Evolutionary conservation across 1,140 invertebrate species (phyloP), one percentile per base, ranked within the genome.

Genomic region (Ylistrum balloti): DNA sequence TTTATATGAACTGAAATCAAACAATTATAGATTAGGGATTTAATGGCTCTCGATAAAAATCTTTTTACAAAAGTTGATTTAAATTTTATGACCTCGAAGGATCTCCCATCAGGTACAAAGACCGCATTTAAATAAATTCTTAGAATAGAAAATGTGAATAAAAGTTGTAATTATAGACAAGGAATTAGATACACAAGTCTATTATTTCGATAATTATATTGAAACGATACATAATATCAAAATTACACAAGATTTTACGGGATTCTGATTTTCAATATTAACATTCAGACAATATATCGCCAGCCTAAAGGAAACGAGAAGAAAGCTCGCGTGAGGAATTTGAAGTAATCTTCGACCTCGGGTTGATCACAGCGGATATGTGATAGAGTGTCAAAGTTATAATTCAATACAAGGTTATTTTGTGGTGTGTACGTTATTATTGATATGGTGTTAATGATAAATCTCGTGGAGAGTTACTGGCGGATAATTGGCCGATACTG

Each of bases 181-280:
- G n/a, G n/a, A n/a, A n/a, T n/a, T n/a, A n/a, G n/a, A n/a, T n/a
- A n/a, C n/a, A n/a, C n/a, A n/a, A n/a, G n/a, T n/a, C n/a, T n/a
- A n/a, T n/a, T n/a, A n/a, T 74, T 74, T 28, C 1, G 22, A 11
- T 74, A 74, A 74, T n/a, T 28, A 28, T 28, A 74, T 28, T n/a
- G 56, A 74, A 74, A 5, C 28, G 20, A 74, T 74, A 74, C 17
- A 74, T 74, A 74, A 74, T 74, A 28, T 74, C 17, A 74, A 74
- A 28, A 74, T 74, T 74, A 74, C 56, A 28, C 0, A 5, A n/a
- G 56, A 74, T 74, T 74, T 74, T n/a, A 74, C 56, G 56, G 56
- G 56, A 74, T 74, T 74, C 28, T 74, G 56, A 74, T 9, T 74
- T 74, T 74, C 56, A 74, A 74, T 74, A 17, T 74, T n/a, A n/a